Evolutionary conservation across 1,140 invertebrate genomes (phyloP), one percentile per base, ranked within the genome.

Genomic region (Tribolium madens): DNA sequence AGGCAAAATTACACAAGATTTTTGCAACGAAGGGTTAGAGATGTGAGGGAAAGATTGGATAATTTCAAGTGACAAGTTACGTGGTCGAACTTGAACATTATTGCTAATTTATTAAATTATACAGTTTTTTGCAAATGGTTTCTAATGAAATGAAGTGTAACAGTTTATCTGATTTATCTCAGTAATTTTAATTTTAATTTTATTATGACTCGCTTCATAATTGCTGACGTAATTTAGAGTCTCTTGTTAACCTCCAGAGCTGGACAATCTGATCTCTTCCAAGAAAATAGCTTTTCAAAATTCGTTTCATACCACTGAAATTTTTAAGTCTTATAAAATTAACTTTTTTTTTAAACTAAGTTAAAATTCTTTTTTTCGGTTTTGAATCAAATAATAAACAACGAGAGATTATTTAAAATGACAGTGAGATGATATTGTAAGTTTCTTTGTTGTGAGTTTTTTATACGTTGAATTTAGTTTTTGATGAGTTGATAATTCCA

Each of bases 21-120:
- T 18, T 72, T 31, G 68, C 47, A 50, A 76, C 26, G 50, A 76
- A 76, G 75, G 75, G 75, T 47, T 76, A 10, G 36, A 42, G 36
- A 73, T 48, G 50, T 73, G 21, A 26, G 3, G 3, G 21, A 1
- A 5, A 26, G 21, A 26, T 26, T 26, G 21, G 21, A 26, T 5
- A 26, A 26, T 26, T 26, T 0, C 21, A 5, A 26, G 21, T 26
- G 21, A 26, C 21, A 26, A 26, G 21, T 26, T 12, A 17, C 13
- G n/a, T 48, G 36, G 47, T 17, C 70, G 70, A 73, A 31, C 26
- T 31, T 31, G 26, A 36, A 42, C n/a, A 9, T 42, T 42, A 42
- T 42, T 42, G 36, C 36, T 42, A 42, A 42, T 42, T 42, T 42
- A 42, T 42, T 42, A 42, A 42, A 42, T 42, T 42, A 42, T 42